Conservation (phyloP, 2,113 vertebrate genomes). For the Mugil cephalus region DNA sequence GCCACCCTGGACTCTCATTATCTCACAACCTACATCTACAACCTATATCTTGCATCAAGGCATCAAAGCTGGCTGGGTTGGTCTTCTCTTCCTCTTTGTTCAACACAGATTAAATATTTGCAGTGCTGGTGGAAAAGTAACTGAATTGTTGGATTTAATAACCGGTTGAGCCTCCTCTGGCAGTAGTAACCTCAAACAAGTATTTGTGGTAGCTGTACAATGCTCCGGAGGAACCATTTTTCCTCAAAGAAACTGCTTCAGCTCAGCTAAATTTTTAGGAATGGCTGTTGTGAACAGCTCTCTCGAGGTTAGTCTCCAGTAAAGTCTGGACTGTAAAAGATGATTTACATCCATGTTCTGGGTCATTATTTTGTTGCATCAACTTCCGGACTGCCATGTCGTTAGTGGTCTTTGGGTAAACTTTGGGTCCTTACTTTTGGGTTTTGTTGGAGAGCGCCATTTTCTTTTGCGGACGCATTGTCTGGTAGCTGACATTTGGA, state of each 20-base stretch:
- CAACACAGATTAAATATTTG: background rate
- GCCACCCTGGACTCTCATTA: background rate
- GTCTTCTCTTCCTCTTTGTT: background rate
- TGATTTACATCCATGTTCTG: background rate
- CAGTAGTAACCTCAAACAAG: background rate
- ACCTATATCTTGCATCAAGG: background rate
- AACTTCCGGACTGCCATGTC: too few species aligned
- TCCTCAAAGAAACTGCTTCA: too few species aligned
- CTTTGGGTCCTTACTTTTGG: too few species aligned
- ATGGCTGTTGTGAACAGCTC: background rate
- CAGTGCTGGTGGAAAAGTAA: background rate
- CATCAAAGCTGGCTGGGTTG: background rate
- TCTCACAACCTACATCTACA: too few species aligned
- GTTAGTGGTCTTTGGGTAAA: too few species aligned
- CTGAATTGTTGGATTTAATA: background rate
- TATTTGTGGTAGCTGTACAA: background rate
- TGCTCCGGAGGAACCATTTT: too few species aligned
- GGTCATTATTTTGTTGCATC: background rate
- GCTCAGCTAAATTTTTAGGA: too few species aligned
- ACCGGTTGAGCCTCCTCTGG: background rate
- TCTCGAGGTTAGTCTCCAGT: background rate
- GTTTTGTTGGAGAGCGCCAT: too few species aligned
- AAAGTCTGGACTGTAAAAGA: too few species aligned
- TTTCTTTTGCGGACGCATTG: too few species aligned
- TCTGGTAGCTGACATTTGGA: too few species aligned